Evolutionary conservation across 2,113 vertebrate species (phyloP).

Genomic region (Burhinus bistriatus): DNA sequence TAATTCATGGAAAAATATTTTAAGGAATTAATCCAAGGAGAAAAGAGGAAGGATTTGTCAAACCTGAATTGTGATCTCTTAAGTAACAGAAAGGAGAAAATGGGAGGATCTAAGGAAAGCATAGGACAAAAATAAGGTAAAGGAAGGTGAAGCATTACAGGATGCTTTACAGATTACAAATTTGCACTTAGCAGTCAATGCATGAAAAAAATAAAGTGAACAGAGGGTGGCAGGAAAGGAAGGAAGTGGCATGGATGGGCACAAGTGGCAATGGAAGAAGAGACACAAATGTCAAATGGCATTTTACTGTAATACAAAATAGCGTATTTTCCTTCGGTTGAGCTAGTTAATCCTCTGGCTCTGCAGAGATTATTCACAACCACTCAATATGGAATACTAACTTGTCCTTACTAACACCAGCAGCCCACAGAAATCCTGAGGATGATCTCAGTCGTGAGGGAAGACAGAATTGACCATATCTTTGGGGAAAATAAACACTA

Average conservation of each 20-base stretch:
- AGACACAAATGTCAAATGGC: neutral
- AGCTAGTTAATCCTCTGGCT: neutral
- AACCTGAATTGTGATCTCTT: neutral
- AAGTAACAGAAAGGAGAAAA: neutral
- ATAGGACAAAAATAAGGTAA: neutral
- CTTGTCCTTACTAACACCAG: neutral
- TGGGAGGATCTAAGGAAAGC: neutral
- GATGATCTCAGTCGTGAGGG: neutral
- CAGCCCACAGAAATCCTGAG: neutral
- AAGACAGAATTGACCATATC: neutral
- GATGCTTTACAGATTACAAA: neutral
- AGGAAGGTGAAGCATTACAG: neutral
- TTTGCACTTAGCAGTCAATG: neutral
- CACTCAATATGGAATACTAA: neutral
- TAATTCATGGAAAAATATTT: neutral
- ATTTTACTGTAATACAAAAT: neutral
- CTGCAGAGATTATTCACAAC: neutral
- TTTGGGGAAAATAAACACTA: neutral
- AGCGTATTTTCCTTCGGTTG: neutral
- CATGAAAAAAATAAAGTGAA: neutral
- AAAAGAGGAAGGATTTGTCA: neutral
- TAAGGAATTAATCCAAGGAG: neutral
- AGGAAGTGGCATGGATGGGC: neutral
- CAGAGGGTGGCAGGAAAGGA: neutral
- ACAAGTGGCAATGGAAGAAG: neutral